These are phyloP conservation scores for Tauraco hartlaubi DNA, from an alignment of 2,797 vertebrate genomes.

Conservation along the genomic window DNA sequence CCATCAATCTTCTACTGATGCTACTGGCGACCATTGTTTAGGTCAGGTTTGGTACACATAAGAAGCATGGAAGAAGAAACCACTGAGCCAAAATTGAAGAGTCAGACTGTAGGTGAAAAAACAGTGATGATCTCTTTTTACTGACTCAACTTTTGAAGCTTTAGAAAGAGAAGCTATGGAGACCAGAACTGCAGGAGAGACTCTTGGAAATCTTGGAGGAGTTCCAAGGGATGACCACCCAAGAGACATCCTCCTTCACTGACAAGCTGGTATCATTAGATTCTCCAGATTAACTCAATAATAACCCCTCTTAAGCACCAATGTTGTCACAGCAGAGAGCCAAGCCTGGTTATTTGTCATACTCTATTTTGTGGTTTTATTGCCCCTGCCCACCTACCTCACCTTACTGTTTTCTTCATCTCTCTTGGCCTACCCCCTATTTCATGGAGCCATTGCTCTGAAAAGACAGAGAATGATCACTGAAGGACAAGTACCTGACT, in stretches of 20 bases:
- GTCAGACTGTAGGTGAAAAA: background rate
- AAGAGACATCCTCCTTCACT: background rate
- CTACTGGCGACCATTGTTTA: background rate
- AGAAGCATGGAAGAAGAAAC: background rate
- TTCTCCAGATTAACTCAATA: background rate
- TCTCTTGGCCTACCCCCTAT: background rate
- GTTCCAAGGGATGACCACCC: background rate
- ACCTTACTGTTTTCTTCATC: background rate
- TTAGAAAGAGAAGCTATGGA: background rate
- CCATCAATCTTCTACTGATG: background rate
- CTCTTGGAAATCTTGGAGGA: background rate
- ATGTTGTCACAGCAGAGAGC: background rate
- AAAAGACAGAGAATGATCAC: background rate
- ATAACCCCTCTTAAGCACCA: background rate
- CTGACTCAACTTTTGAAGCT: background rate
- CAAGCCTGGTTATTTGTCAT: background rate
- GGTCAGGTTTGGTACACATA: background rate
- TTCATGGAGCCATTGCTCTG: background rate
- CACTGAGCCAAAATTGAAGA: background rate
- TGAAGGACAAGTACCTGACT: background rate
- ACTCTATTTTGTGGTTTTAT: background rate
- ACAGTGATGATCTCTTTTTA: background rate
- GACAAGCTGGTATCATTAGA: background rate
- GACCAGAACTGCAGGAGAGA: background rate
- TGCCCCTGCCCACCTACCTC: fast-evolving